Evolutionary conservation across 2,888 invertebrate species (phyloP).

Genomic region (Argyresthia goedartella): DNA sequence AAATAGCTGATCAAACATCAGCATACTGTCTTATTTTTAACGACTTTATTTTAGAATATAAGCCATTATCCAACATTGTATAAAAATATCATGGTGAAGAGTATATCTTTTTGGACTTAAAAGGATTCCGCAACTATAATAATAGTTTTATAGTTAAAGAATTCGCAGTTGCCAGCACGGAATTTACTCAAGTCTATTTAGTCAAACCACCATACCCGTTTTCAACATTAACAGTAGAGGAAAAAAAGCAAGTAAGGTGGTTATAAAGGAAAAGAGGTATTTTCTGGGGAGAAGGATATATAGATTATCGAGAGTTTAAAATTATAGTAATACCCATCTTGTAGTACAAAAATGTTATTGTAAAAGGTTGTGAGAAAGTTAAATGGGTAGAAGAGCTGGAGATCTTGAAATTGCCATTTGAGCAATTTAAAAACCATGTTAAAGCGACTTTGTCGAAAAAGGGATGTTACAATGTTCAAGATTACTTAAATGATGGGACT

Average conservation of each 20-base stretch:
- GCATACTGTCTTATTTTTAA: slow-evolving; percentile 1
- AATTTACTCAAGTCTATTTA: background rate
- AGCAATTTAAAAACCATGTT: too few species aligned
- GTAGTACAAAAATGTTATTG: background rate
- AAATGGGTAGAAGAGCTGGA: background rate
- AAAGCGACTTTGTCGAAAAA: too few species aligned
- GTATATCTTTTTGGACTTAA: background rate
- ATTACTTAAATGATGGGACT: too few species aligned
- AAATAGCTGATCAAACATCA: slow-evolving; percentile 1
- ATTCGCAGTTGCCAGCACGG: background rate
- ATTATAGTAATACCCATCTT: background rate
- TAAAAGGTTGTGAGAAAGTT: background rate
- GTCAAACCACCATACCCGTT: background rate
- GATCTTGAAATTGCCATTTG: too few species aligned
- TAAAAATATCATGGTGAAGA: background rate
- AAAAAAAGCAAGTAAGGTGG: background rate
- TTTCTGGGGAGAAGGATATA: background rate
- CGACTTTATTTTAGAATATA: slow-evolving; percentile 1
- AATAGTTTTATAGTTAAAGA: background rate
- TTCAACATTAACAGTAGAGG: background rate
- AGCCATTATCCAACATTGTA: background rate
- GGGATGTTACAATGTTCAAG: too few species aligned
- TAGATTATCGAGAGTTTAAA: too few species aligned
- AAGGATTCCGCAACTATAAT: background rate
- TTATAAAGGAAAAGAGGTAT: background rate